phyloP scores from a whole-genome alignment of 2,797 vertebrate genomes.

The Sparus aurata region DNA sequence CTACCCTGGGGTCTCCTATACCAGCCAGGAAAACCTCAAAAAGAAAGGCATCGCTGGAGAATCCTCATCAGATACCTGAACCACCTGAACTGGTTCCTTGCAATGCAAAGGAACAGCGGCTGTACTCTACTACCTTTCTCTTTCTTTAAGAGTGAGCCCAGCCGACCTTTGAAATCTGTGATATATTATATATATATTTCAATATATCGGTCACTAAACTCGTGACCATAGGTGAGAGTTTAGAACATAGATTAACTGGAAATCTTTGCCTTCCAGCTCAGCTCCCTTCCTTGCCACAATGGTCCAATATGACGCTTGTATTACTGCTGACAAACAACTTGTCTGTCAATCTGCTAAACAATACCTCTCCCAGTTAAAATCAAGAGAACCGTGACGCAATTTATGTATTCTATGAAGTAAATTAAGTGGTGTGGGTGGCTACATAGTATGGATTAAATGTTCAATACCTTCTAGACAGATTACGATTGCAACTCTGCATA shows the following conservation, averaged over 20 bases:
- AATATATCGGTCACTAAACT: background rate
- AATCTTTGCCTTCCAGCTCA: background rate
- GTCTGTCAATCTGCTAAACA: background rate
- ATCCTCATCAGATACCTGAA: background rate
- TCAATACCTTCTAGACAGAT: slow-evolving; percentile 21
- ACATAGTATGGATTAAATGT: slow-evolving; percentile 10
- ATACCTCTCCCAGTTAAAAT: slow-evolving; percentile 2
- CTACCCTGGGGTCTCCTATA: background rate
- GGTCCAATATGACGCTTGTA: background rate
- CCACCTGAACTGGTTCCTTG: background rate
- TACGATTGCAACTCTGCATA: slow-evolving; percentile 41
- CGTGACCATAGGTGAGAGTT: background rate
- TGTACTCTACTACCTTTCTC: background rate
- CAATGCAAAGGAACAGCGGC: background rate
- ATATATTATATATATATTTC: no score
- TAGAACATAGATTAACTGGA: background rate
- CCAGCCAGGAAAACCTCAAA: background rate
- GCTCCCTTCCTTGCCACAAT: background rate
- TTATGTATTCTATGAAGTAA: slow-evolving; percentile 18
- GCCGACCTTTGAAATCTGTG: no score
- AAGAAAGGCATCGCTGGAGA: background rate
- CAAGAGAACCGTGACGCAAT: slow-evolving; percentile 14
- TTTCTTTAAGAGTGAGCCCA: background rate
- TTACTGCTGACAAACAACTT: background rate
- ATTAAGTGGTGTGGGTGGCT: background rate